phyloP scores from a whole-genome alignment of 2,888 invertebrate genomes.

The Mayetiola destructor region DNA sequence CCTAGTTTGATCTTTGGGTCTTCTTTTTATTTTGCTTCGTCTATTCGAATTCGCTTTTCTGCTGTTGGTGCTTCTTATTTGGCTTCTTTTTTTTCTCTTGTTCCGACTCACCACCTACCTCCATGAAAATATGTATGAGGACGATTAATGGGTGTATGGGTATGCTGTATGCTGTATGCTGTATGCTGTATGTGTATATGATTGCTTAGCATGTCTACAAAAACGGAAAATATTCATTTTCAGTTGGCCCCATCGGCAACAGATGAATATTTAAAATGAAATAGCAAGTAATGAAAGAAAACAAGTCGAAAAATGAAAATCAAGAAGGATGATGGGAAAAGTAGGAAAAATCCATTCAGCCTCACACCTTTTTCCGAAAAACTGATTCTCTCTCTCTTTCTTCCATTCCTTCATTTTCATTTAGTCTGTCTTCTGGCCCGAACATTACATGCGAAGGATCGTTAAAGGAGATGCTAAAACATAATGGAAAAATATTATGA shows the following conservation, averaged over 20 bases:
- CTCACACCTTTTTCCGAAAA: background rate
- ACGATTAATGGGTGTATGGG: too few species aligned
- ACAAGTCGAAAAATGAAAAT: background rate
- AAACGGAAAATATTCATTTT: conserved; percentile 13
- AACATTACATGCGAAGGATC: background rate
- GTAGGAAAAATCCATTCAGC: background rate
- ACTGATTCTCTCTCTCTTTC: background rate
- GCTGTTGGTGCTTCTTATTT: background rate
- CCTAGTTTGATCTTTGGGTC: conserved; percentile 4
- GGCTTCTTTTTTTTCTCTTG: background rate
- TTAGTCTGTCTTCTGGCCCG: background rate
- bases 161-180: background rate
- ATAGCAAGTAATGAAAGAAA: conserved; percentile 10
- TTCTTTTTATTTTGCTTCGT: background rate
- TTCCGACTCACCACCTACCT: background rate
- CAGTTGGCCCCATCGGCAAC: conserved; percentile 10
- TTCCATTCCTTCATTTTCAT: background rate
- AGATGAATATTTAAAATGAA: conserved; percentile 13
- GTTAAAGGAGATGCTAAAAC: background rate
- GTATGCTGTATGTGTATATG: conserved; percentile 1
- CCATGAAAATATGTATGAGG: too few species aligned
- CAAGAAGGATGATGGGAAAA: background rate
- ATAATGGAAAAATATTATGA: conserved; percentile 11
- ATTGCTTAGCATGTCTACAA: conserved; percentile 2
- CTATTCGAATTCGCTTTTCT: background rate